Evolutionary conservation across 2,113 vertebrate species (phyloP).

Genomic region (Eonycteris spelaea): DNA sequence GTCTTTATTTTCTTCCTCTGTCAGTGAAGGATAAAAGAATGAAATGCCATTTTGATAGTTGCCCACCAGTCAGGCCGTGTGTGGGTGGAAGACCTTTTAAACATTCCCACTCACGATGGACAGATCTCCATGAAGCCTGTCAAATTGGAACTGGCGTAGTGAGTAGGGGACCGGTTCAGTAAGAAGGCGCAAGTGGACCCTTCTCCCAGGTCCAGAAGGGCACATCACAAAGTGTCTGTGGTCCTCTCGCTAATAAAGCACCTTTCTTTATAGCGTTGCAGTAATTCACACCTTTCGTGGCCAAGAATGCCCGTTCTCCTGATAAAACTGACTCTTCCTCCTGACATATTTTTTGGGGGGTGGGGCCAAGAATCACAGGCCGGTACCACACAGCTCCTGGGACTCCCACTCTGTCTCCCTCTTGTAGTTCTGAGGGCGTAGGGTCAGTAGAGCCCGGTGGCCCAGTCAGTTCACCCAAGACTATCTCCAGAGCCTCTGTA

Average conservation of each 20-base stretch:
- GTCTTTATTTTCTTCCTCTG: background rate
- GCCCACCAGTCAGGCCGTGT: background rate
- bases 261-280: background rate
- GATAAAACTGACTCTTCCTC: background rate
- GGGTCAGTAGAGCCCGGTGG: background rate
- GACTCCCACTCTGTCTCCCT: background rate
- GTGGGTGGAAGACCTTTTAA: background rate
- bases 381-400: background rate
- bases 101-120: background rate
- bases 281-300: background rate
- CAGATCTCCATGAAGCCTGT: rapidly evolving
- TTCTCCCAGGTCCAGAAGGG: background rate
- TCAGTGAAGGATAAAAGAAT: background rate
- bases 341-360: background rate
- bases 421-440: background rate
- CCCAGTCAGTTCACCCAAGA: rapidly evolving
- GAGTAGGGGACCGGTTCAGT: rapidly evolving
- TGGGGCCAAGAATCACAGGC: background rate
- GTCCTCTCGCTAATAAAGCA: background rate
- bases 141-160: background rate
- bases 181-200: background rate
- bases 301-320: background rate
- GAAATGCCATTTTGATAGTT: background rate
- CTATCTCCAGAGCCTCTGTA: background rate
- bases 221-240: rapidly evolving